These are phyloP conservation scores for Erebia epiphron DNA, from an alignment of 2,888 invertebrate species.

Conservation along the genomic window DNA sequence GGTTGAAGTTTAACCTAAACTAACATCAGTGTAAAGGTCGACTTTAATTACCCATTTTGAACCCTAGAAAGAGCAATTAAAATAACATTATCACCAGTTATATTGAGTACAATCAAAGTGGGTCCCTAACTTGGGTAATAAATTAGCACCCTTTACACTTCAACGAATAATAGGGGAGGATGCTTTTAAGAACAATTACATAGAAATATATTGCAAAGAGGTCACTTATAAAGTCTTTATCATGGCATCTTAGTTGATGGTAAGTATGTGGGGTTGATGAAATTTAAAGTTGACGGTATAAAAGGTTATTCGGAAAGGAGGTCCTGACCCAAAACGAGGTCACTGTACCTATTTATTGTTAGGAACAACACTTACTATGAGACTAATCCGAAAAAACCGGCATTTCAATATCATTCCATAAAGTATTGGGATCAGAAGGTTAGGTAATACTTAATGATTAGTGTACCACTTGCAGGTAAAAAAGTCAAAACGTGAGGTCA, in stretches of 20 bases:
- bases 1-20: constrained; percentile 10
- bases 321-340: neutral
- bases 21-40: constrained; percentile 14
- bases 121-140: constrained; percentile 65
- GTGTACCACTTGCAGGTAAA: too few relatives aligned
- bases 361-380: too few relatives aligned
- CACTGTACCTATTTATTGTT: too few relatives aligned
- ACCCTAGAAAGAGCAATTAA: constrained; percentile 57
- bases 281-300: neutral
- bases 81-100: constrained; percentile 60
- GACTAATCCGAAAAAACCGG: too few relatives aligned
- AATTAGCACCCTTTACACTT: constrained; percentile 74
- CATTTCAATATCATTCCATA: too few relatives aligned
- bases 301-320: too few relatives aligned
- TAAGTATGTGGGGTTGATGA: neutral
- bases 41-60: constrained; percentile 29
- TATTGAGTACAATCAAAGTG: constrained; percentile 57
- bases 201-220: constrained; percentile 18
- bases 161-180: constrained; percentile 72
- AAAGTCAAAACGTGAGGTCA: too few relatives aligned
- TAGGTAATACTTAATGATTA: too few relatives aligned
- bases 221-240: constrained; percentile 6
- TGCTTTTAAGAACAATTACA: constrained; percentile 67
- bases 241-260: neutral
- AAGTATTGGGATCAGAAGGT: too few relatives aligned